Conservation (phyloP, 2,113 vertebrate species). For the Hyla sarda region DNA sequence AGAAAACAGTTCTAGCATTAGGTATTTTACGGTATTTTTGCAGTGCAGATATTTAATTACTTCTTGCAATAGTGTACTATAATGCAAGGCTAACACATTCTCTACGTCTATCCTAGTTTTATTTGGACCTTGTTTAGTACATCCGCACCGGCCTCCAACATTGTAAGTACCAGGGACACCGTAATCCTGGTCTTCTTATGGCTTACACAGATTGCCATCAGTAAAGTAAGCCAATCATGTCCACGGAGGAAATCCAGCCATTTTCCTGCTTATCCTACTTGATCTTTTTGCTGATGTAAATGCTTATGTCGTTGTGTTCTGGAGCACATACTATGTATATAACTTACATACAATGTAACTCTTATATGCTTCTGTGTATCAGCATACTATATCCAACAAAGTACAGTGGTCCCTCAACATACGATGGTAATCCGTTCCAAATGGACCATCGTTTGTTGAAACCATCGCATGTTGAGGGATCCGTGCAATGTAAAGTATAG, state of each 20-base stretch:
- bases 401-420: too few relatives aligned
- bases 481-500: too few relatives aligned
- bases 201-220: conserved; percentile 23
- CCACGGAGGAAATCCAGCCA: conserved; percentile 11
- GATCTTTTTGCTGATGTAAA: conserved; percentile 22
- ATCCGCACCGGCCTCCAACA: not conserved
- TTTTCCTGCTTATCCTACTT: conserved; percentile 36
- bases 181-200: not conserved
- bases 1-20: too few relatives aligned
- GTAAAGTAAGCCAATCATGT: conserved; percentile 30
- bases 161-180: not conserved
- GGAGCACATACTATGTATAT: not conserved
- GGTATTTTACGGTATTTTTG: too few relatives aligned
- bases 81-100: too few relatives aligned
- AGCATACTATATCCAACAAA: not conserved
- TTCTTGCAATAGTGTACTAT: too few relatives aligned
- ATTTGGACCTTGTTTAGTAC: not conserved
- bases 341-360: not conserved
- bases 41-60: too few relatives aligned
- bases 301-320: not conserved
- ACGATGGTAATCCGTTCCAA: too few relatives aligned
- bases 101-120: not conserved
- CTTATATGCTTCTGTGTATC: too few relatives aligned
- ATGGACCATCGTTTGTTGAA: too few relatives aligned
- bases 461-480: too few relatives aligned